Evolutionary conservation across 2,888 invertebrate genomes (phyloP).

Genomic region (Nephrocerus scutellatus): DNA sequence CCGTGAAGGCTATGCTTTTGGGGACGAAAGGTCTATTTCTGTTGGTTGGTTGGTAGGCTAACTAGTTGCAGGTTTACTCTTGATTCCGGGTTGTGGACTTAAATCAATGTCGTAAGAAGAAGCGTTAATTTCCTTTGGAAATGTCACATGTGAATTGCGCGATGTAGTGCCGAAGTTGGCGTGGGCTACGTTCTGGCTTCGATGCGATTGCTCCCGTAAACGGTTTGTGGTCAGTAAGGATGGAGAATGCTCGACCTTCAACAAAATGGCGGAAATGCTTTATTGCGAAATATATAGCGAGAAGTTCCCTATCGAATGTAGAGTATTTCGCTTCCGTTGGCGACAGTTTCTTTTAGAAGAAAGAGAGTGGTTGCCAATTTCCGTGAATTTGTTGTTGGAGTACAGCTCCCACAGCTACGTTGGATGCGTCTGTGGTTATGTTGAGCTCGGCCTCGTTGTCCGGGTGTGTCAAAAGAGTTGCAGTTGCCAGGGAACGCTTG

Average conservation of each 20-base stretch:
- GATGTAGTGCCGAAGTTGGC: conserved; percentile 17
- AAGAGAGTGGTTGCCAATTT: conserved; percentile 33
- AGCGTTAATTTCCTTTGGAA: too few relatives aligned
- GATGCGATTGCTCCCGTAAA: conserved; percentile 15
- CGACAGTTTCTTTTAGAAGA: conserved; percentile 37
- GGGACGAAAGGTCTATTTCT: background rate
- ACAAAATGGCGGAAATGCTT: conserved; percentile 38
- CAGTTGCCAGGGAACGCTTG: too few relatives aligned
- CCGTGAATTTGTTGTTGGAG: conserved; percentile 1
- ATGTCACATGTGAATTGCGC: conserved; percentile 20
- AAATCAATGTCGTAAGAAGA: conserved; percentile 10
- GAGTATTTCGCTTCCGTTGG: conserved; percentile 36
- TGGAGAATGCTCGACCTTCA: conserved; percentile 34
- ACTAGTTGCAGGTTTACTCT: too few relatives aligned
- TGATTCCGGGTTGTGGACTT: conserved; percentile 5
- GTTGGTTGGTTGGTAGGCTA: background rate
- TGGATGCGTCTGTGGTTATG: too few relatives aligned
- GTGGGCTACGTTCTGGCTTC: conserved; percentile 9
- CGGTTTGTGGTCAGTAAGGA: conserved; percentile 33
- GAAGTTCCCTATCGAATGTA: conserved; percentile 41
- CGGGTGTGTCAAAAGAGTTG: too few relatives aligned
- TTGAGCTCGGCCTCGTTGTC: too few relatives aligned
- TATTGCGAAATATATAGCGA: conserved; percentile 38
- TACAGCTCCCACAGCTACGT: too few relatives aligned
- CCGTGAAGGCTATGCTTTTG: conserved; percentile 1